These are phyloP conservation scores for Eutolmus rufibarbis DNA, from an alignment of 2,888 invertebrate genomes.

Conservation along the genomic window DNA sequence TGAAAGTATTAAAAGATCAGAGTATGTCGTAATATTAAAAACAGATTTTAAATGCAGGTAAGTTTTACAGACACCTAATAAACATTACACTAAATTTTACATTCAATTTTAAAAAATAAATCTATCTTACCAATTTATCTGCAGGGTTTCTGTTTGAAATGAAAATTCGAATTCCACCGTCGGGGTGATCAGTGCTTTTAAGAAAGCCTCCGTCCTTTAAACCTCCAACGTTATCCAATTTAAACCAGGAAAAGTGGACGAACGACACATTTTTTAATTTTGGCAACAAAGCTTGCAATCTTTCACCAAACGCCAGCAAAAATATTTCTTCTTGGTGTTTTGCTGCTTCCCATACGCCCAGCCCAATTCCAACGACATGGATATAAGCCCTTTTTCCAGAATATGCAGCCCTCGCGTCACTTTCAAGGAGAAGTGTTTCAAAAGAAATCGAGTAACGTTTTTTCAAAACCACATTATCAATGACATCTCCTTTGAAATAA, in stretches of 20 bases:
- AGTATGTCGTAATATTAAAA: no score
- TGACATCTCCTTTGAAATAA: slow-evolving; percentile 54
- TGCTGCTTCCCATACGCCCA: slow-evolving; percentile 73
- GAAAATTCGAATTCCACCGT: slow-evolving; percentile 65
- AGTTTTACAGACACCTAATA: no score
- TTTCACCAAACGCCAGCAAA: slow-evolving; percentile 69
- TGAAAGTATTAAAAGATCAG: no score
- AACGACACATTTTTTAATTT: slow-evolving; percentile 67
- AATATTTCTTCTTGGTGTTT: slow-evolving; percentile 70
- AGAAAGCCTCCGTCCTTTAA: slow-evolving; percentile 62
- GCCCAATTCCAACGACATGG: slow-evolving; percentile 72
- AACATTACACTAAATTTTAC: no score
- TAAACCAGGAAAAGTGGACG: slow-evolving; percentile 73
- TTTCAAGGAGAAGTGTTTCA: slow-evolving; percentile 71
- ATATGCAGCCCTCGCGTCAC: slow-evolving; percentile 66
- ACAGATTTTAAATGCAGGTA: no score
- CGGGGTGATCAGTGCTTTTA: slow-evolving; percentile 53
- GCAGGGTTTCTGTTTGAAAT: slow-evolving; percentile 68
- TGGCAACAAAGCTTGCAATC: slow-evolving; percentile 65
- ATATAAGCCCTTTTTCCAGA: slow-evolving; percentile 67
- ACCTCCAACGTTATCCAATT: slow-evolving; percentile 62
- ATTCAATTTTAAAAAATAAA: no score
- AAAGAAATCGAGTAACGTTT: slow-evolving; percentile 66
- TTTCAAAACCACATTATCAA: slow-evolving; percentile 59
- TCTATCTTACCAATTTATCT: slow-evolving; percentile 63